phyloP scores from a whole-genome alignment of 2,113 vertebrate genomes.

The Leuciscus idus region DNA sequence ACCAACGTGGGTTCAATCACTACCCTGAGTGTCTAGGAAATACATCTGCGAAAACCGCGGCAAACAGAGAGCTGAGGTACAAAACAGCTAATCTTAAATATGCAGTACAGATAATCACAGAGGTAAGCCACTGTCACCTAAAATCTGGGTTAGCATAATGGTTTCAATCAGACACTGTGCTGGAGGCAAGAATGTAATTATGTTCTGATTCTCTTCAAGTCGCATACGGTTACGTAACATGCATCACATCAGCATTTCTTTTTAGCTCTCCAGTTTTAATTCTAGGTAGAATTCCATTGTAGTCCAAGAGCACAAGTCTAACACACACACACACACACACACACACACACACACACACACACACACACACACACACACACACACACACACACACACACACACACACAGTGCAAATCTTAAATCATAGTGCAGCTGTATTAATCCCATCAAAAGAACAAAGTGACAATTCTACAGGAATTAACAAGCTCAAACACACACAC shows the following conservation, averaged over 20 bases:
- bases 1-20: conserved; percentile 18
- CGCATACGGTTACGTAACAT: conserved; percentile 15
- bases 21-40: conserved; percentile 20
- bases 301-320: not conserved
- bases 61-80: not conserved
- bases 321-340: not conserved
- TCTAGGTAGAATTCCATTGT: conserved; percentile 11
- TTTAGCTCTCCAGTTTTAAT: conserved; percentile 25
- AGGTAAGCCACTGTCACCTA: conserved; percentile 42
- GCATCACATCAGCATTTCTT: conserved; percentile 47
- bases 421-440: not conserved
- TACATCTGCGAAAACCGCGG: conserved; percentile 1
- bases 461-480: not conserved
- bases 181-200: conserved; percentile 49
- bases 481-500: not conserved
- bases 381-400: too few relatives aligned
- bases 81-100: conserved; percentile 21
- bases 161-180: conserved; percentile 45
- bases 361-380: too few relatives aligned
- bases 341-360: not conserved
- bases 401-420: not conserved
- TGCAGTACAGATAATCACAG: conserved; percentile 38
- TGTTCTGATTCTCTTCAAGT: conserved; percentile 47
- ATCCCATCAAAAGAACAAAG: not conserved
- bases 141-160: conserved; percentile 52